phyloP scores from a whole-genome alignment of 2,113 vertebrate species.

The Microcebus lehilahytsara region DNA sequence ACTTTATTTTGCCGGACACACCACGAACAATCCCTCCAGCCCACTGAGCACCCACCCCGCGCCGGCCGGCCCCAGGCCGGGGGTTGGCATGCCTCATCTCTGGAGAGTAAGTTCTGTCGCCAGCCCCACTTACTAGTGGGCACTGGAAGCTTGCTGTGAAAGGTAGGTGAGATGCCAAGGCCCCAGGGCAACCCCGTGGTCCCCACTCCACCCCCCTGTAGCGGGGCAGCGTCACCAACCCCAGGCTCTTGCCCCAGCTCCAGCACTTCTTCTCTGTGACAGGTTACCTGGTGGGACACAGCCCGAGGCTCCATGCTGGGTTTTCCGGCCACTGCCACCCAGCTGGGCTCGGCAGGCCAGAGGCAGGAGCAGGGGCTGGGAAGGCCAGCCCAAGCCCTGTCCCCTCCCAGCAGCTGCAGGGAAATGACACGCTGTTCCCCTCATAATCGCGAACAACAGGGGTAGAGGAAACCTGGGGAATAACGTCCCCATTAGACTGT shows the following conservation, averaged over 20 bases:
- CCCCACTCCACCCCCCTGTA: no score
- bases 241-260: not conserved
- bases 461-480: not conserved
- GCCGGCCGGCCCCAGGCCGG: not conserved
- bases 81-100: not conserved
- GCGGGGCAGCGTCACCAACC: not conserved
- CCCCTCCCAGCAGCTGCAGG: slow-evolving; percentile 1
- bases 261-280: not conserved
- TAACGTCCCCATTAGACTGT: slow-evolving; percentile 2
- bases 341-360: not conserved
- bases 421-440: slow-evolving; percentile 52
- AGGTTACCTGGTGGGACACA: not conserved
- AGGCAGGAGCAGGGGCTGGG: not conserved
- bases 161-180: not conserved
- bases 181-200: not conserved
- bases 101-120: not conserved
- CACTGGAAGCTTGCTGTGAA: not conserved
- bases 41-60: no score
- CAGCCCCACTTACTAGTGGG: not conserved
- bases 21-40: not conserved
- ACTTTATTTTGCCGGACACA: not conserved
- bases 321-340: not conserved
- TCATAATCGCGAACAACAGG: slow-evolving; percentile 47
- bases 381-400: not conserved
- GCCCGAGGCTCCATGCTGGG: accelerated